Percentiles rank a stretch among this genome's conserved stretches.
phyloP scores from a whole-genome alignment of 2,888 invertebrate genomes.

The Rhagium mordax region DNA sequence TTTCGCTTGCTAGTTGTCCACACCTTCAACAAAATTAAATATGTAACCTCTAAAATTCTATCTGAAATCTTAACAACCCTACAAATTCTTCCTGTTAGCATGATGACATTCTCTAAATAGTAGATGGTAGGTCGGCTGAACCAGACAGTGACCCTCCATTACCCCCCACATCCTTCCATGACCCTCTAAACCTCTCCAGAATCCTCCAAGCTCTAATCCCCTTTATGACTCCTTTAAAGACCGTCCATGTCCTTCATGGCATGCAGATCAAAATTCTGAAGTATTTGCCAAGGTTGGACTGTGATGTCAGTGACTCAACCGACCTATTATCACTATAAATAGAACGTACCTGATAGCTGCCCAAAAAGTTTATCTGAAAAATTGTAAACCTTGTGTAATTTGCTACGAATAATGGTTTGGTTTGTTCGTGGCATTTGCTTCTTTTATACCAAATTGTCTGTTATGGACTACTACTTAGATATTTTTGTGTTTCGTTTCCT shows the following conservation, averaged over 20 bases:
- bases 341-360: not conserved
- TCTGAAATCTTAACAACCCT: conserved; percentile 13
- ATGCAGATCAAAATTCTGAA: no score
- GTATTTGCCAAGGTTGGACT: no score
- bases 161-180: no score
- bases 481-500: conserved; percentile 2
- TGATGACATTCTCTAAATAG: no score
- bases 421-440: not conserved
- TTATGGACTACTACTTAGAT: not conserved
- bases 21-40: not conserved
- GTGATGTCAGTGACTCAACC: no score
- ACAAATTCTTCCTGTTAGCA: conserved; percentile 20
- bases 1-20: conserved; percentile 24
- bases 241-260: no score
- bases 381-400: not conserved
- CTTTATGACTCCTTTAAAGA: no score
- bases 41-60: conserved; percentile 6
- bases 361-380: not conserved
- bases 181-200: no score
- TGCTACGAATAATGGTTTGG: not conserved
- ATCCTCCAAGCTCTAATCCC: no score
- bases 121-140: no score
- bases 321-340: no score
- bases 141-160: no score
- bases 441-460: not conserved